Evolutionary conservation across 1,140 invertebrate species (phyloP), one percentile per base, ranked within the genome.

Genomic region (Scaptomyza hsui): DNA sequence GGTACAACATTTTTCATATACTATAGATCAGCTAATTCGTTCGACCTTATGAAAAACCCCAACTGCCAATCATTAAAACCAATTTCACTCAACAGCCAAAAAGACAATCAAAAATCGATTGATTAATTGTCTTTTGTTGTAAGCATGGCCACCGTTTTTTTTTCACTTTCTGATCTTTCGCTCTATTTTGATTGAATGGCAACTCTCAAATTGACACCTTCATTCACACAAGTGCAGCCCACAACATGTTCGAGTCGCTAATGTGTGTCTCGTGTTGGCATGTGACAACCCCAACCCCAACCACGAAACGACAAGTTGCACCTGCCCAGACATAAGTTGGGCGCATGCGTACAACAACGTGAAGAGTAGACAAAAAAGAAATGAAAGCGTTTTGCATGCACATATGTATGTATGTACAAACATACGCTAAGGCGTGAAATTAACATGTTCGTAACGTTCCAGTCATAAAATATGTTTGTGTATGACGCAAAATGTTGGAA

Each of bases 351-450:
- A 65, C 32, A 21, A 6, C 21, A 13, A 41, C n/a, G 6, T 29
- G 13, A 64, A 26, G 19, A 10, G 42, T 12, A 12, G 45, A 10
- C 7, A 21, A 18, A 13, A 63, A 39, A 63, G 39, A 85, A 86
- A 88, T 72, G 81, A 86, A 86, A 86, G 81, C 60, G 82, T 59
- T 86, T 85, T 86, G 70, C 82, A 81, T 73, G 45, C 52, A 18
- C 4, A 18, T 13, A 41, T 32, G 47, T 59, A 73, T 59, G 70
- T 75, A 42, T 71, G 57, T 59, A 72, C 57, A 69, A 63, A 72
- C 9, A 55, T 39, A 71, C 51, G 71, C 75, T 59, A 72, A 75
- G 42, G 59, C 64, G 41, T 74, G 70, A 81, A 81, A 86, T 86
- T 77, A 75, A 86, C 73, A 85, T 77, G 82, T 80, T 61, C 16